phyloP scores from a whole-genome alignment of 2,113 vertebrate genomes.

The Nyctibius bracteatus region DNA sequence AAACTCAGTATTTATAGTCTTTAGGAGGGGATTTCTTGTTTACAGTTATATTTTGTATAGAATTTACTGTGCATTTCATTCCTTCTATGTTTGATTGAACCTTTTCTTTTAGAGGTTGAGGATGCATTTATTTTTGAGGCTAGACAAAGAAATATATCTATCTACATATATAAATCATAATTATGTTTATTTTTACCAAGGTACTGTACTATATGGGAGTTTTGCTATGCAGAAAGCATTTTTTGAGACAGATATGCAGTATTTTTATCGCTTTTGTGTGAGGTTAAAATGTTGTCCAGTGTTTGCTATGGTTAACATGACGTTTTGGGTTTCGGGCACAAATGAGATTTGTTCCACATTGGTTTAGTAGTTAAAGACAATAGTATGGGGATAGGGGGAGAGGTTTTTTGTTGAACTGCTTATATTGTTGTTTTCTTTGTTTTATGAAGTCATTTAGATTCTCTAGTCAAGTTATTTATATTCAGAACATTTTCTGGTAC shows the following conservation, averaged over 20 bases:
- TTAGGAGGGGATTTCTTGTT: not conserved
- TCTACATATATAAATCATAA: not conserved
- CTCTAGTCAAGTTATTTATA: not conserved
- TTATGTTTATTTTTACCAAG: not conserved
- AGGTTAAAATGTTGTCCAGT: not conserved
- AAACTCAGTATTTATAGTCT: not conserved
- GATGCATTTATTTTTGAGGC: not conserved
- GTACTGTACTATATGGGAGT: not conserved
- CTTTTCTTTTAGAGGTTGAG: not conserved
- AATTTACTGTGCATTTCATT: not conserved
- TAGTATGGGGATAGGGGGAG: not conserved
- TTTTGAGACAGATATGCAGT: not conserved
- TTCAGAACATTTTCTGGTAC: conserved; percentile 11
- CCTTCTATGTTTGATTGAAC: not conserved
- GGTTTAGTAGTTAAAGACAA: not conserved
- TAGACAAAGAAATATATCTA: not conserved
- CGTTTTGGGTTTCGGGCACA: not conserved
- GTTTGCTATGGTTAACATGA: not conserved
- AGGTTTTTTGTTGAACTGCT: not conserved
- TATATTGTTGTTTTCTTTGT: not conserved
- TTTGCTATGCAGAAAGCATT: not conserved
- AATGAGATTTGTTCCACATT: not conserved
- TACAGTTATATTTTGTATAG: not conserved
- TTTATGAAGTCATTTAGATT: not conserved
- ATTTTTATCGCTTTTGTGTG: not conserved